Evolutionary conservation across 2,797 vertebrate species (phyloP), one percentile per base, ranked within the genome.

Genomic region (Enteromius treurensis): DNA sequence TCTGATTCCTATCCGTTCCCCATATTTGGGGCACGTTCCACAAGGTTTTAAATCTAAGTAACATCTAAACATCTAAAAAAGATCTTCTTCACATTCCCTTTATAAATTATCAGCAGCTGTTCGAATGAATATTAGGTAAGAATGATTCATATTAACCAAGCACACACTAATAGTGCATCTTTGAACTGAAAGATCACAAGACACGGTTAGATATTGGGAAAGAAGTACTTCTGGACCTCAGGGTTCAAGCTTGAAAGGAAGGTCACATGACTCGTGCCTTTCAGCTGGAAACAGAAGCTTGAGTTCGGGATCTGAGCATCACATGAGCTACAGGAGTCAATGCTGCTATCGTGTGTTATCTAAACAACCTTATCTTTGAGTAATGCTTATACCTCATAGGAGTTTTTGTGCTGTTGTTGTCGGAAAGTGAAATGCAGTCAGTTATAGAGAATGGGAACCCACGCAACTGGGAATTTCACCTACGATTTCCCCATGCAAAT

Each of bases 181-280:
- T 70, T 40, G 71, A 51, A 47, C 42, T 29, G 21, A 17, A 74
- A 13, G 17, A 81, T 10, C 80, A 51, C 42, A 64, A 65, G 80
- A 29, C 69, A 51, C 9, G 7, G 70, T 64, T 74, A 47, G 71
- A 58, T 49, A 73, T 60, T 74, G 79, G 26, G 13, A 65, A 82
- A 53, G 21, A 67, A 51, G 9, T 32, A 53, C 32, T n/a, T 29
- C 21, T 53, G 53, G 40, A 62, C 53, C 58, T 37, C 49, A 34
- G 21, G 65, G 75, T 69, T 21, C 34, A 55, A 69, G 70, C 10
- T n/a, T 5, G 10, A 17, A 47, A n/a, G 34, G 23, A 34, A 80
- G 32, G 42, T 65, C 80, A 81, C 29, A 40, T 65, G 80, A 74
- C 42, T 65, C 7, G 5, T 29, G 40, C 21, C 70, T 45, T 81